Evolutionary conservation across 1,140 invertebrate genomes (phyloP).

Genomic region (Teleopsis dalmanni): DNA sequence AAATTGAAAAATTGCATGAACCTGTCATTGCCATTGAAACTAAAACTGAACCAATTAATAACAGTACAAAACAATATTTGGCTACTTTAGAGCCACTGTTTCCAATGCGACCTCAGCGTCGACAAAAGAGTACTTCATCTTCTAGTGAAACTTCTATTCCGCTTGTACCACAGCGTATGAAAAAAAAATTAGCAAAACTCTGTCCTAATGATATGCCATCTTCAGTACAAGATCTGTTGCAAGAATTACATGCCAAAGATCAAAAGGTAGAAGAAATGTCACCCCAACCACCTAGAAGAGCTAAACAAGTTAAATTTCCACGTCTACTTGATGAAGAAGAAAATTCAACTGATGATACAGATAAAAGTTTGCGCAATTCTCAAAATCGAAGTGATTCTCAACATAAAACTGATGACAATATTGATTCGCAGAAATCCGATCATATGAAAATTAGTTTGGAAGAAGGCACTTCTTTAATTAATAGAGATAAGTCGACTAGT

Average conservation of each 20-base stretch:
- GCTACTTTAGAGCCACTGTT: constrained; percentile 16
- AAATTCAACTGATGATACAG: constrained; percentile 9
- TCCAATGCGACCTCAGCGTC: constrained; percentile 27
- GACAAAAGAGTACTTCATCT: constrained; percentile 35
- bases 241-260: too few species aligned
- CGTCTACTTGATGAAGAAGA: constrained; percentile 14
- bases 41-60: neutral
- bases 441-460: too few species aligned
- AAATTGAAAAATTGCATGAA: neutral
- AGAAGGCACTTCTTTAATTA: too few species aligned
- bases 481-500: too few species aligned
- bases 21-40: neutral
- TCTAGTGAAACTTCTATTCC: constrained; percentile 25
- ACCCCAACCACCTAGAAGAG: too few species aligned
- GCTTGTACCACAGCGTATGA: constrained; percentile 28
- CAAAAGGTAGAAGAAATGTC: too few species aligned
- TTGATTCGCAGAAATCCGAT: too few species aligned
- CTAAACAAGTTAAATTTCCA: too few species aligned
- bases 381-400: too few species aligned
- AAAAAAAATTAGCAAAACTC: constrained; percentile 30
- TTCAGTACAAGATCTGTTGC: constrained; percentile 34
- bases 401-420: too few species aligned
- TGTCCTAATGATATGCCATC: constrained; percentile 33
- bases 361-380: too few species aligned
- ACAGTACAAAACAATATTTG: neutral